Base-by-base conservation (phyloP, 2,113 vertebrate genomes). In the Hemiscyllium ocellatum region DNA sequence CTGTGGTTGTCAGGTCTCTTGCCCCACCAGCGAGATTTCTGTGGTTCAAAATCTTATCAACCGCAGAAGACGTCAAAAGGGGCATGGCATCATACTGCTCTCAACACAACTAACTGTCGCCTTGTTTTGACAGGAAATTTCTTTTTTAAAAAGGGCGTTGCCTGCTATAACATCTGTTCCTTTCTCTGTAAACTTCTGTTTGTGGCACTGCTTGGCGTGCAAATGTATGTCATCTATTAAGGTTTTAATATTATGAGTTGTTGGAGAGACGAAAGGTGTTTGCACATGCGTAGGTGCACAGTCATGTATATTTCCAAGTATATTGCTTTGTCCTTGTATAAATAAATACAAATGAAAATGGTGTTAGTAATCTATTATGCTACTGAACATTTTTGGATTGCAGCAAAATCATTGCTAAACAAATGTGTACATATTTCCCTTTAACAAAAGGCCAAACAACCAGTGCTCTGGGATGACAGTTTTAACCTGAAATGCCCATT, bases 121-220 rank as follows among this genome's bases (percentile, higher is more conserved):
- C 19, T 37, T 93, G 65, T 66, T 91, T 91, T 91, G 87, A 91
- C 56, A 91, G 56, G 87, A 90, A 90, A 91, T n/a, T 13, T 83
- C 1, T n/a, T 83, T 42, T 47, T 6, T 42, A 20, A 83, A 83
- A 83, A 83, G n/a, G 80, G 37, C 15, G 80, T 47, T 42, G 37
- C 15, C 37, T 12, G 22, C 12, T 65, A 4, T 37, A 33, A 33
- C 87, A 89, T 65, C 87, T 61, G 87, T 65, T 91, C 87, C 17
- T 20, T 83, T 17, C 42, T 37, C 80, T 83, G 80, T 83, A 83
- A 2, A 83, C 80, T 47, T 26, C 72, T 80, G 80, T 47, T 83
- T 83, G 80, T 13, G 80, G 80, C 5, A 1, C 33, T 37, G 4
- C 33, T 47, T 65, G 66, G 61, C 61, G 15, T 93, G 89, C 19